These are phyloP conservation scores for Puffinus mauretanicus DNA, from an alignment of 2,113 vertebrate genomes.

Conservation along the genomic window DNA sequence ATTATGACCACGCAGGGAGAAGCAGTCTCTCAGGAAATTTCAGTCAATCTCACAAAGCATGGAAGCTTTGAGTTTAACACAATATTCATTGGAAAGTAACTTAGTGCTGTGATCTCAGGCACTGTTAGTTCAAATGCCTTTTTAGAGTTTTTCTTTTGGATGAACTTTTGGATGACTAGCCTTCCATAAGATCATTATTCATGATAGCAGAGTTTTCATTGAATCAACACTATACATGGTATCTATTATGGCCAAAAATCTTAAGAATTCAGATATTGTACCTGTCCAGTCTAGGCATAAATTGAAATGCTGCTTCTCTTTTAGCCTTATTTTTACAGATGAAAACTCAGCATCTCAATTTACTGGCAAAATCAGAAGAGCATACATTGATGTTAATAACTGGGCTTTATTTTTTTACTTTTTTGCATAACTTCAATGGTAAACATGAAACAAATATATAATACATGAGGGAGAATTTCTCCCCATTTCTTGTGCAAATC, in stretches of 20 bases:
- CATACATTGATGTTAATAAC: background rate
- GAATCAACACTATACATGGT: background rate
- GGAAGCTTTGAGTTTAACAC: constrained; percentile 19
- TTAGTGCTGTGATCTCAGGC: background rate
- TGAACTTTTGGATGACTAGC: background rate
- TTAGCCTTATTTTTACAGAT: background rate
- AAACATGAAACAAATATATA: background rate
- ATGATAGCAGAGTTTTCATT: background rate
- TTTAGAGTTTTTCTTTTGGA: background rate
- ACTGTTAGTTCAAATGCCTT: background rate
- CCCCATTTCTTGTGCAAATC: background rate
- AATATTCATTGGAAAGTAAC: background rate
- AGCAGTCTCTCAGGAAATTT: constrained; percentile 31
- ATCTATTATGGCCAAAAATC: background rate
- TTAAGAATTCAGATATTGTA: background rate
- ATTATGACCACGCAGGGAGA: background rate
- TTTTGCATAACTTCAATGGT: background rate
- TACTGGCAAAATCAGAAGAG: background rate
- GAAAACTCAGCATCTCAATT: background rate
- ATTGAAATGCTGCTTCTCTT: background rate
- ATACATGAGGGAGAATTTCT: background rate
- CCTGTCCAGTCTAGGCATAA: background rate
- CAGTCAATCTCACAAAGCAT: background rate
- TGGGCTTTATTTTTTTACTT: background rate
- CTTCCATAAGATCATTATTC: background rate